phyloP scores from a whole-genome alignment of 2,888 invertebrate genomes.

The Sthenelais limicola region DNA sequence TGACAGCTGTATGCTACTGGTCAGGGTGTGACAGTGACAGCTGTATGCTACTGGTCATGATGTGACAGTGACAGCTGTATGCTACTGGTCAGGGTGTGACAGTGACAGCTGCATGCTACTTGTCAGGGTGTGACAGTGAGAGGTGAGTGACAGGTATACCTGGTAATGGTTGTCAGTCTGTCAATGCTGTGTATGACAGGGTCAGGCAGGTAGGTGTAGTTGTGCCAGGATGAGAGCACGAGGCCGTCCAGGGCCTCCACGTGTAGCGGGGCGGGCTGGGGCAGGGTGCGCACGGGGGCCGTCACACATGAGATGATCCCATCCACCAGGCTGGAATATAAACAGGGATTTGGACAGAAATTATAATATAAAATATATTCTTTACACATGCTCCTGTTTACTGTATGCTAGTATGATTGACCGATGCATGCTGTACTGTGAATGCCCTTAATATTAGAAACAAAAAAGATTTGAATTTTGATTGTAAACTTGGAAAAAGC shows the following conservation, averaged over 20 bases:
- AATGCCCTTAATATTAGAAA: too few relatives aligned
- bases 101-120: not conserved
- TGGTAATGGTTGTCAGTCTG: slow-evolving; percentile 25
- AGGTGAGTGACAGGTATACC: not conserved
- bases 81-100: not conserved
- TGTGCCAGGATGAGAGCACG: not conserved
- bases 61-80: too few relatives aligned
- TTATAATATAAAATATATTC: too few relatives aligned
- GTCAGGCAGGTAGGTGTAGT: slow-evolving; percentile 31
- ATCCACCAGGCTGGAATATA: slow-evolving; percentile 9
- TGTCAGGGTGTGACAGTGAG: not conserved
- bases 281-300: slow-evolving; percentile 9
- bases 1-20: too few relatives aligned
- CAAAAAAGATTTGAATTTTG: too few relatives aligned
- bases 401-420: too few relatives aligned
- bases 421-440: too few relatives aligned
- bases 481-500: too few relatives aligned
- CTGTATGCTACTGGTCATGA: too few relatives aligned
- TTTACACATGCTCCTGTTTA: too few relatives aligned
- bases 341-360: too few relatives aligned
- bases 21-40: too few relatives aligned
- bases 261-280: not conserved
- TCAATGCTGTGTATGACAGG: slow-evolving; percentile 15
- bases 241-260: slow-evolving; percentile 2
- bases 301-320: slow-evolving; percentile 24